A percentile compares a stretch with the other conserved stretches of the same genome.
Conservation (phyloP, 1,140 invertebrate genomes). For the Trissolcus basalis region DNA sequence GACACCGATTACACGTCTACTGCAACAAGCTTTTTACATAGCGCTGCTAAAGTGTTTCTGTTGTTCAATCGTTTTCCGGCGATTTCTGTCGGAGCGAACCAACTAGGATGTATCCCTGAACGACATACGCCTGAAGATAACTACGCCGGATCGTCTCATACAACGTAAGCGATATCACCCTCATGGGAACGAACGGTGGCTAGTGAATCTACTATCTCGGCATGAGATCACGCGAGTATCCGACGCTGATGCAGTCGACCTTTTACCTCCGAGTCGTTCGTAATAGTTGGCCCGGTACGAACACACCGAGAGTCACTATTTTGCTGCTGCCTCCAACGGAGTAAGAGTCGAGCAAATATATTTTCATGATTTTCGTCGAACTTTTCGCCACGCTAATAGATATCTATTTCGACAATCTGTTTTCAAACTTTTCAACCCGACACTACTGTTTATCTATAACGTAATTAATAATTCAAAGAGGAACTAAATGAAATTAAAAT, state of each 20-base stretch:
- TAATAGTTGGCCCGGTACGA: slow-evolving; percentile 20
- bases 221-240: slow-evolving; percentile 36
- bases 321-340: slow-evolving; percentile 29
- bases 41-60: slow-evolving; percentile 38
- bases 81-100: slow-evolving; percentile 42
- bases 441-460: background rate
- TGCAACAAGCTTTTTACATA: slow-evolving; percentile 36
- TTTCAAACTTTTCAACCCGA: slow-evolving; percentile 23
- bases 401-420: slow-evolving; percentile 49
- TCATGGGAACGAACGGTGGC: slow-evolving; percentile 25
- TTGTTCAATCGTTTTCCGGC: slow-evolving; percentile 39
- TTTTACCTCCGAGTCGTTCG: slow-evolving; percentile 41
- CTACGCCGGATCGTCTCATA: slow-evolving; percentile 38
- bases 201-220: slow-evolving; percentile 36
- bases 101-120: slow-evolving; percentile 37
- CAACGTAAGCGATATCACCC: slow-evolving; percentile 46
- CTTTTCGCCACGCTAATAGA: slow-evolving; percentile 45
- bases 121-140: slow-evolving; percentile 51
- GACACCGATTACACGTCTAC: slow-evolving; percentile 17
- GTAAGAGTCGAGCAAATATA: slow-evolving; percentile 45
- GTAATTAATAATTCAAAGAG: no score
- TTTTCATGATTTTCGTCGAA: slow-evolving; percentile 32
- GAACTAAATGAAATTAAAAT: no score
- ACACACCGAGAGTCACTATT: slow-evolving; percentile 14
- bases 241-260: slow-evolving; percentile 48